Conservation (phyloP, 2,888 invertebrate genomes). For the Agelastica alni region DNA sequence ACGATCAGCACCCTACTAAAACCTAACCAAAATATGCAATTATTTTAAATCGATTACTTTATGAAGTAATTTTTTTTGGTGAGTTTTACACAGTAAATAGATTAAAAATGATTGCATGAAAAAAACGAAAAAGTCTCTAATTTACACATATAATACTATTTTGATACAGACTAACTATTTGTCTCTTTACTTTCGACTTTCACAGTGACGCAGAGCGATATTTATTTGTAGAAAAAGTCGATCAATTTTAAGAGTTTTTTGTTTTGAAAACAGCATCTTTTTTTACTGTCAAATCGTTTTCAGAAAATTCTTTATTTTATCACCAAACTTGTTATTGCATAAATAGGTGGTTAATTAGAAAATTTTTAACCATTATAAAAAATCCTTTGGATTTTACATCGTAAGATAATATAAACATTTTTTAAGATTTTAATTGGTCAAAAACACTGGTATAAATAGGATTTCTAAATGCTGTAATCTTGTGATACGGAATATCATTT, state of each 20-base stretch:
- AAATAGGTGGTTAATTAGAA: too few species aligned
- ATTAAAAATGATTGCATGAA: constrained; percentile 38
- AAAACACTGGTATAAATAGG: too few species aligned
- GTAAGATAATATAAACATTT: background rate
- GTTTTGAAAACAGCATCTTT: background rate
- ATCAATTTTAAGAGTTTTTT: constrained; percentile 2
- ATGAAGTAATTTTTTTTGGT: constrained; percentile 17
- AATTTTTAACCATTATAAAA: too few species aligned
- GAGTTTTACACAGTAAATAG: too few species aligned
- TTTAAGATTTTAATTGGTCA: too few species aligned
- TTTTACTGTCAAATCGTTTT: background rate
- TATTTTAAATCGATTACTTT: constrained; percentile 34
- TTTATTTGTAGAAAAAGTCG: constrained; percentile 12
- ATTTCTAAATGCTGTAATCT: too few species aligned
- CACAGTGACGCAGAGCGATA: constrained; percentile 11
- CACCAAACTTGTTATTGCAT: background rate
- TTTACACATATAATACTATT: constrained; percentile 55
- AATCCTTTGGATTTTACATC: background rate
- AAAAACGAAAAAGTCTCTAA: constrained; percentile 25
- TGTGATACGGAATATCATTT: too few species aligned
- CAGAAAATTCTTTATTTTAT: background rate
- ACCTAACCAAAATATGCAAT: constrained; percentile 26
- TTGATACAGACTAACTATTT: constrained; percentile 56
- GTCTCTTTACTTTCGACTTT: constrained; percentile 48
- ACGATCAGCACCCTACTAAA: constrained; percentile 12